Evolutionary conservation across 2,888 invertebrate genomes (phyloP).

Genomic region (Coleophora deauratella): DNA sequence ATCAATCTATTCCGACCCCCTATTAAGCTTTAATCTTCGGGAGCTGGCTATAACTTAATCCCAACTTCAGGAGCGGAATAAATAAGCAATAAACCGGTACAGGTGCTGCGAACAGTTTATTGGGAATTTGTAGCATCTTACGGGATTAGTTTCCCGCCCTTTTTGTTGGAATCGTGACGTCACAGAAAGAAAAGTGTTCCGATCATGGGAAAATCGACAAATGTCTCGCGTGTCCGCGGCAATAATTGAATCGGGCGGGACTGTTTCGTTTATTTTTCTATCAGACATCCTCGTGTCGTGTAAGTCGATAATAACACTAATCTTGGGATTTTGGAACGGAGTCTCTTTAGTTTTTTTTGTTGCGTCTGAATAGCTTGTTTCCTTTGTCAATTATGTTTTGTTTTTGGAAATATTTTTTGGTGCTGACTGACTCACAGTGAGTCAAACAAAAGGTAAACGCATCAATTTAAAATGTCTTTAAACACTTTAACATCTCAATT

Average conservation of each 20-base stretch:
- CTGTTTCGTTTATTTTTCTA: constrained; percentile 46
- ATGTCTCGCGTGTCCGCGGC: constrained; percentile 54
- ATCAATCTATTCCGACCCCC: constrained; percentile 65
- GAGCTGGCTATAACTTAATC: constrained; percentile 71
- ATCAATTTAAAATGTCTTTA: no score
- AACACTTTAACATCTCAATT: constrained; percentile 7
- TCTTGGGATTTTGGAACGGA: constrained; percentile 18
- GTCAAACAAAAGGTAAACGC: no score
- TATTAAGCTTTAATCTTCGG: constrained; percentile 70
- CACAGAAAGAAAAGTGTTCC: constrained; percentile 9
- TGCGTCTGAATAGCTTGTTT: neutral
- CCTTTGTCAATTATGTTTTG: neutral
- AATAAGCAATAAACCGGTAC: constrained; percentile 70
- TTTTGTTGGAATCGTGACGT: constrained; percentile 14
- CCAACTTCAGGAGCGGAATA: constrained; percentile 64
- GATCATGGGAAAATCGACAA: constrained; percentile 57
- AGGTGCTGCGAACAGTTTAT: constrained; percentile 56
- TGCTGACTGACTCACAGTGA: neutral
- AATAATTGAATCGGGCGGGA: constrained; percentile 60
- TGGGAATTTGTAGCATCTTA: constrained; percentile 39
- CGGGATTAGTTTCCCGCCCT: constrained; percentile 27
- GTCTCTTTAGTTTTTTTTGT: constrained; percentile 5
- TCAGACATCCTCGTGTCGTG: constrained; percentile 19
- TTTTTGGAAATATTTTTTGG: neutral
- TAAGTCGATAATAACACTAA: constrained; percentile 20